These are phyloP conservation scores for Germaria angustata DNA, from an alignment of 2,888 invertebrate genomes.

Conservation along the genomic window DNA sequence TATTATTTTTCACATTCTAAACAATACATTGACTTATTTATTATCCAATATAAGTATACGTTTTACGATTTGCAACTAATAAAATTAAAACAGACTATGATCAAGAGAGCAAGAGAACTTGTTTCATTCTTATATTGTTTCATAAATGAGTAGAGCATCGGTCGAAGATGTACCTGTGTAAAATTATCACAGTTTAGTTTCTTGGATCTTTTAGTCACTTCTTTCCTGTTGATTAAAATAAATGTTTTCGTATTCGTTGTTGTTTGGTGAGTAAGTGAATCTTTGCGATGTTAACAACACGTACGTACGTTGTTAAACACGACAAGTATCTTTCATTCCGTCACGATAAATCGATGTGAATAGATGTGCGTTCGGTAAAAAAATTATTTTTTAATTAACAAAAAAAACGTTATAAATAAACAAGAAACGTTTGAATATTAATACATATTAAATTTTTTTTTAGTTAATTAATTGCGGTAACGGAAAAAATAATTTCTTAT, in stretches of 20 bases:
- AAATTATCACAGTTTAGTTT: conserved; percentile 16
- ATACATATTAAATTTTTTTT: background rate
- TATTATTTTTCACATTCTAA: conserved; percentile 78
- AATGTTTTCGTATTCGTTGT: conserved; percentile 4
- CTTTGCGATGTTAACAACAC: conserved; percentile 52
- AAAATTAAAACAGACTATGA: background rate
- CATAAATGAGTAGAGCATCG: background rate
- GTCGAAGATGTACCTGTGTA: conserved; percentile 27
- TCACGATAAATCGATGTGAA: conserved; percentile 78
- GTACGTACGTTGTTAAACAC: conserved; percentile 27
- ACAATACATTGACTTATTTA: conserved; percentile 71
- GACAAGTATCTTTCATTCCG: conserved; percentile 77
- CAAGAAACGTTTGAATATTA: conserved; percentile 14
- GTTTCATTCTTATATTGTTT: conserved; percentile 51
- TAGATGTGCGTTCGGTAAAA: conserved; percentile 73
- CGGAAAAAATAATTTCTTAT: conserved; percentile 37
- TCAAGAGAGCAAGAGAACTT: conserved; percentile 6
- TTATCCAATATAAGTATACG: conserved; percentile 6
- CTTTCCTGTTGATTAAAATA: conserved; percentile 5
- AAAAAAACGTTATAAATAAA: conserved; percentile 41
- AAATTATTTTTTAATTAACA: conserved; percentile 59
- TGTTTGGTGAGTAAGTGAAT: conserved; percentile 23
- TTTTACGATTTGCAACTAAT: background rate
- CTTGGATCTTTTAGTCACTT: background rate
- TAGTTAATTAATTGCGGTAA: conserved; percentile 31